Evolutionary conservation across 1,140 invertebrate genomes (phyloP), one percentile per base, ranked within the genome.

Genomic region (Protaetia brevitarsis): DNA sequence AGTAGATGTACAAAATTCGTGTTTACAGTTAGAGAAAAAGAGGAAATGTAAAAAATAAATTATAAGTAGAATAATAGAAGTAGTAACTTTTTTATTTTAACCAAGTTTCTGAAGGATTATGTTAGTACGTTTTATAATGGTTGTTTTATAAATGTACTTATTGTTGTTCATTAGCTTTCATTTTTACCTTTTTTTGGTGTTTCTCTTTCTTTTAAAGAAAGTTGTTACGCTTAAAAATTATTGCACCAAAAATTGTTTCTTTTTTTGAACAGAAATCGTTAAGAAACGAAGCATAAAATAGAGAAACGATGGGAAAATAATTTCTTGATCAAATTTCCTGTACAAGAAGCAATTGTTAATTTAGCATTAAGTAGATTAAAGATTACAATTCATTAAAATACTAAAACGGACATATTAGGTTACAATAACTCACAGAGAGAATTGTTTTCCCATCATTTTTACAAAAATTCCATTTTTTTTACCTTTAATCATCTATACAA

Each of bases 101-200:
- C 26, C 11, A 23, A 34, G 13, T 51, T 16, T 23, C 6, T 10
- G 11, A 23, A 23, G 19, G 16, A 23, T 8, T 19, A 51, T 23
- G 41, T 51, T 51, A 51, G 41, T 51, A 51, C 41, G 41, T 19
- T 23, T n/a, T 51, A 51, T 10, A 51, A 19, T n/a, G n/a, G n/a
- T n/a, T n/a, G n/a, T n/a, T n/a, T n/a, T n/a, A n/a, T n/a, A 37
- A 51, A 51, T 51, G 21, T 51, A 51, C 41, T 21, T 51, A 51
- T 51, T 23, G 16, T 26, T 51, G 41, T 51, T 51, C 41, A 23
- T 51, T 51, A 51, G 5, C 26, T 51, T 51, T 51, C 19, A 23
- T 51, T 34, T 34, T n/a, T 51, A 51, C 41, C 7, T 8, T 51
- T 51, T 7, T 11, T 37, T 37, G 3, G 3, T 8, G 0, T 10